Conservation (phyloP, 2,888 invertebrate species). For the Abscondita cerata region DNA sequence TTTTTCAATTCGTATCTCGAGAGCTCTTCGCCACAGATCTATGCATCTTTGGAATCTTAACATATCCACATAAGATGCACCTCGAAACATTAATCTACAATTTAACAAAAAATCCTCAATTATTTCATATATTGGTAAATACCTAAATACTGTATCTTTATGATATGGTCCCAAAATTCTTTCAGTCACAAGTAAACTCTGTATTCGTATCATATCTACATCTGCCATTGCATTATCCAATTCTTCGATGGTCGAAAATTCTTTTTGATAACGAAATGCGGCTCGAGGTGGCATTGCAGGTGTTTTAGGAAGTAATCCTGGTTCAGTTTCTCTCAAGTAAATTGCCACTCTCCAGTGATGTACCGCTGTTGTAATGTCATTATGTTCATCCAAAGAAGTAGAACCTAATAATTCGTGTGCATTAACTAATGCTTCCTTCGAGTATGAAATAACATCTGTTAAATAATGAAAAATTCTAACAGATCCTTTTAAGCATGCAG, state of each 20-base stretch:
- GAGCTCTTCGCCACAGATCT: slow-evolving; percentile 84
- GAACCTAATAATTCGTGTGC: slow-evolving; percentile 89
- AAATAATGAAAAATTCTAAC: slow-evolving; percentile 75
- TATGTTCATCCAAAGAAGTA: slow-evolving; percentile 87
- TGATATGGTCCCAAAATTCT: slow-evolving; percentile 85
- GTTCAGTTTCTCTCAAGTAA: slow-evolving; percentile 62
- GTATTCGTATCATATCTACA: slow-evolving; percentile 84
- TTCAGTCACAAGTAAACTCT: slow-evolving; percentile 87
- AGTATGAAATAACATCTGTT: slow-evolving; percentile 67
- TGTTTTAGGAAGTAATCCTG: slow-evolving; percentile 59
- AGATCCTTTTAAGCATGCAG: slow-evolving; percentile 83
- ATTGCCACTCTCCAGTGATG: slow-evolving; percentile 83
- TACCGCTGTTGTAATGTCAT: slow-evolving; percentile 75
- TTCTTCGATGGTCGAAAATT: slow-evolving; percentile 77
- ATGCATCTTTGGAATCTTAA: slow-evolving; percentile 82
- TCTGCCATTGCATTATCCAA: slow-evolving; percentile 77
- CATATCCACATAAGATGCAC: slow-evolving; percentile 76
- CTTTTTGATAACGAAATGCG: slow-evolving; percentile 72
- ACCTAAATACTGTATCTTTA: slow-evolving; percentile 81
- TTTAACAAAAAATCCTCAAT: slow-evolving; percentile 15
- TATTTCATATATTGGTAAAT: no score
- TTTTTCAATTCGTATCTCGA: slow-evolving; percentile 79
- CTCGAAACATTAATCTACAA: slow-evolving; percentile 62
- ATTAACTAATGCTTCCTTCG: slow-evolving; percentile 76
- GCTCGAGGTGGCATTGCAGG: slow-evolving; percentile 64